Conservation (phyloP, 2,113 vertebrate genomes). For the Maccullochella peelii region DNA sequence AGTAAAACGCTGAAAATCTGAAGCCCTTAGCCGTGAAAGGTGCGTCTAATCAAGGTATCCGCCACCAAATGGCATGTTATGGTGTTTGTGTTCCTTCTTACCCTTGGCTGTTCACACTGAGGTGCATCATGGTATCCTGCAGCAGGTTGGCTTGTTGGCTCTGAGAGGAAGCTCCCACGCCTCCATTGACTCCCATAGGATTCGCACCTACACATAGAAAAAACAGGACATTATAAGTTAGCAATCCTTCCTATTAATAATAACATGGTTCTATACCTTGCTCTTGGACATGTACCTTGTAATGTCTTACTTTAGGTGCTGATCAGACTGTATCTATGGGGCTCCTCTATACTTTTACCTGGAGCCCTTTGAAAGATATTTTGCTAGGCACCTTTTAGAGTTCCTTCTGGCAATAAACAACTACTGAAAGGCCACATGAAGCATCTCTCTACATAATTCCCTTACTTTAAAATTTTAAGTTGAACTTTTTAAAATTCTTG, state of each 20-base stretch:
- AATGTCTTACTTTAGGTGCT: background rate
- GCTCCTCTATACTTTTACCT: background rate
- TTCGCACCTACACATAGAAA: constrained; percentile 82
- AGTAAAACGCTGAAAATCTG: background rate
- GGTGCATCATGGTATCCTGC: constrained; percentile 94
- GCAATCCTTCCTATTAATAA: background rate
- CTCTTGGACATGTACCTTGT: background rate
- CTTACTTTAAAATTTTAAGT: no score
- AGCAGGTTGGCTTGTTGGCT: constrained; percentile 87
- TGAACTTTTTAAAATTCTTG: background rate
- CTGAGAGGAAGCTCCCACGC: constrained; percentile 88
- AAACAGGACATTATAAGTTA: background rate
- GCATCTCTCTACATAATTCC: background rate
- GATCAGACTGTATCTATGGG: no score
- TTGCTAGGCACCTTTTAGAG: background rate
- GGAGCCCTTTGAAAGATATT: background rate
- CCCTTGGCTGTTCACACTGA: constrained; percentile 93
- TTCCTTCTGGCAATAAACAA: no score
- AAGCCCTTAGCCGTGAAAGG: background rate
- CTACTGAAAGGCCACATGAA: background rate
- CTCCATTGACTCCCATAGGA: constrained; percentile 95
- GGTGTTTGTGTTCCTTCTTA: constrained; percentile 76
- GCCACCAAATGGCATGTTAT: background rate
- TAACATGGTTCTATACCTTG: background rate
- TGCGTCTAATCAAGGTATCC: background rate